A percentile compares a stretch with the other conserved stretches of the same genome.
These are phyloP conservation scores for Perca fluviatilis DNA, from an alignment of 2,113 vertebrate genomes.

Conservation along the genomic window DNA sequence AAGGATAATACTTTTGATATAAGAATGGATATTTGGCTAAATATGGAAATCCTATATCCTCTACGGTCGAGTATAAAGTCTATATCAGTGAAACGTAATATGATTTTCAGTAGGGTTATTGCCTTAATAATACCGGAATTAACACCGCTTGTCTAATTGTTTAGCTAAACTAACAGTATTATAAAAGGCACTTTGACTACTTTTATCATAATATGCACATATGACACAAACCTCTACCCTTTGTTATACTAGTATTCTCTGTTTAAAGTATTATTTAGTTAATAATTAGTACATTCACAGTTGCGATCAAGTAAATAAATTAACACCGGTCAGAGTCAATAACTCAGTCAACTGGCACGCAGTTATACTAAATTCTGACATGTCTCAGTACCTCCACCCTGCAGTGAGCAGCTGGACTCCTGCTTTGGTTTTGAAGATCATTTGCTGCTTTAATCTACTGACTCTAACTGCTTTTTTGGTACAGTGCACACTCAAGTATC, in stretches of 20 bases:
- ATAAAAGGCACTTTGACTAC: neutral
- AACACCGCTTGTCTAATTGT: neutral
- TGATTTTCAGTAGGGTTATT: neutral
- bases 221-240: neutral
- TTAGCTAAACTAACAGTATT: neutral
- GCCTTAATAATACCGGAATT: neutral
- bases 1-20: neutral
- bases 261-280: neutral
- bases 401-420: slow-evolving; percentile 49
- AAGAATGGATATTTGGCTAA: neutral
- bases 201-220: neutral
- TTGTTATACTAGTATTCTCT: neutral
- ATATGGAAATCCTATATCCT: neutral
- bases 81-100: neutral
- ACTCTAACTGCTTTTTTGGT: slow-evolving; percentile 57
- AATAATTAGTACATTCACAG: slow-evolving; percentile 9
- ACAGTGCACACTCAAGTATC: slow-evolving; percentile 45
- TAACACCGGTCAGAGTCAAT: slow-evolving; percentile 22
- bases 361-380: slow-evolving; percentile 30
- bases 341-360: slow-evolving; percentile 17
- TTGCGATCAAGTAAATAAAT: neutral
- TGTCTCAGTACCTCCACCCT: slow-evolving; percentile 38
- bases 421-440: slow-evolving; percentile 64
- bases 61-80: neutral
- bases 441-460: slow-evolving; percentile 62